Conservation (phyloP, 2,888 invertebrate species). For the Punctoribates punctum region DNA sequence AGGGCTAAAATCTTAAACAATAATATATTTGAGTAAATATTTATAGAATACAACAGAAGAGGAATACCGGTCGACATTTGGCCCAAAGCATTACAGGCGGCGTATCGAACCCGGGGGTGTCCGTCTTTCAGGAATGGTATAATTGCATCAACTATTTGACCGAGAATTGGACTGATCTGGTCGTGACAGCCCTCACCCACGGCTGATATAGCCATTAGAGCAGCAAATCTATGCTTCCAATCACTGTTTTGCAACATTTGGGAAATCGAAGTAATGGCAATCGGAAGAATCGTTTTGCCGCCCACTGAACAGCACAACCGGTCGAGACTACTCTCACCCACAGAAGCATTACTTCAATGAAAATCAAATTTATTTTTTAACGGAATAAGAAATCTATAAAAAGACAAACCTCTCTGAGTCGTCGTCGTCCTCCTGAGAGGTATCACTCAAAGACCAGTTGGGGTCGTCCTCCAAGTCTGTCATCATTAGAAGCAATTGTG, state of each 20-base stretch:
- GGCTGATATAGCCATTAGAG: slow-evolving; percentile 96
- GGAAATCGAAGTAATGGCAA: slow-evolving; percentile 79
- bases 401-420: slow-evolving; percentile 70
- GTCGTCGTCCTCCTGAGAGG: slow-evolving; percentile 78
- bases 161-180: slow-evolving; percentile 94
- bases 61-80: slow-evolving; percentile 99
- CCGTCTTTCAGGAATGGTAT: slow-evolving; percentile 78
- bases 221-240: slow-evolving; percentile 64
- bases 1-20: slow-evolving; percentile 90
- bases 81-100: slow-evolving; percentile 96
- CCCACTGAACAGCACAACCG: slow-evolving; percentile 95
- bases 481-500: slow-evolving; percentile 86
- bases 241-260: slow-evolving; percentile 69
- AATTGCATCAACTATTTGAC: slow-evolving; percentile 85
- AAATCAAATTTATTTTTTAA: slow-evolving; percentile 33
- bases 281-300: slow-evolving; percentile 83
- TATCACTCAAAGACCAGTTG: slow-evolving; percentile 69
- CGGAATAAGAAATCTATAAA: slow-evolving; percentile 19
- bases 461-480: slow-evolving; percentile 88
- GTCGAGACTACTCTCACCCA: slow-evolving; percentile 94
- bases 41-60: no score
- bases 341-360: slow-evolving; percentile 73
- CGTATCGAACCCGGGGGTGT: slow-evolving; percentile 88
- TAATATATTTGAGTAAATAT: no score
- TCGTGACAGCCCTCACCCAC: slow-evolving; percentile 98